phyloP scores from a whole-genome alignment of 2,113 vertebrate genomes.

The Erythrolamprus reginae region DNA sequence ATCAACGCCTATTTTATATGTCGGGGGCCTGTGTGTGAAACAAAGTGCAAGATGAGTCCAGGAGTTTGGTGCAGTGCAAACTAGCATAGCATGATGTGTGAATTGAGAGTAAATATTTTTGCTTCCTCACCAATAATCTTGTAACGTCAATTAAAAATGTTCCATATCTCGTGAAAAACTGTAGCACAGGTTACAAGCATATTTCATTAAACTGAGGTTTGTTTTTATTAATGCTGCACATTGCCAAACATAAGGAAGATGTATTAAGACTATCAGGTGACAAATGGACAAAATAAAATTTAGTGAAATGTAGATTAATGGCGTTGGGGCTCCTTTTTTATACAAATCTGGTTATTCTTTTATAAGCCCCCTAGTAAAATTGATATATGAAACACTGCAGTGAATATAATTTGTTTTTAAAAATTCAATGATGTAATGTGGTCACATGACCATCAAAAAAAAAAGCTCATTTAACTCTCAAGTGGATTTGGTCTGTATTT shows the following conservation, averaged over 20 bases:
- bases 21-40: too few relatives aligned
- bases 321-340: not conserved
- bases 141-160: not conserved
- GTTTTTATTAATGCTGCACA: not conserved
- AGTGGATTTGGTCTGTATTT: conserved; percentile 59
- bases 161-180: not conserved
- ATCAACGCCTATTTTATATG: too few relatives aligned
- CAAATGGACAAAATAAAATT: not conserved
- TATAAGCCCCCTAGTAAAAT: not conserved
- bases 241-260: not conserved
- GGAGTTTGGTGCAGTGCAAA: not conserved
- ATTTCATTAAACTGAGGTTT: not conserved
- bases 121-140: not conserved
- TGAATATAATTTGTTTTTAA: conserved; percentile 20
- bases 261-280: conserved; percentile 3
- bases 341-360: not conserved
- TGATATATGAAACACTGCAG: conserved; percentile 13
- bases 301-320: conserved; percentile 13
- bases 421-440: conserved; percentile 49
- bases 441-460: conserved; percentile 57
- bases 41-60: not conserved
- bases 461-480: conserved; percentile 59
- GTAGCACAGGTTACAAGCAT: not conserved
- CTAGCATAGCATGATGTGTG: not conserved
- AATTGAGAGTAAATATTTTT: not conserved